Percentiles rank a stretch among this genome's conserved stretches.
Conservation (phyloP, 2,888 invertebrate genomes). For the Notodonta dromedarius region DNA sequence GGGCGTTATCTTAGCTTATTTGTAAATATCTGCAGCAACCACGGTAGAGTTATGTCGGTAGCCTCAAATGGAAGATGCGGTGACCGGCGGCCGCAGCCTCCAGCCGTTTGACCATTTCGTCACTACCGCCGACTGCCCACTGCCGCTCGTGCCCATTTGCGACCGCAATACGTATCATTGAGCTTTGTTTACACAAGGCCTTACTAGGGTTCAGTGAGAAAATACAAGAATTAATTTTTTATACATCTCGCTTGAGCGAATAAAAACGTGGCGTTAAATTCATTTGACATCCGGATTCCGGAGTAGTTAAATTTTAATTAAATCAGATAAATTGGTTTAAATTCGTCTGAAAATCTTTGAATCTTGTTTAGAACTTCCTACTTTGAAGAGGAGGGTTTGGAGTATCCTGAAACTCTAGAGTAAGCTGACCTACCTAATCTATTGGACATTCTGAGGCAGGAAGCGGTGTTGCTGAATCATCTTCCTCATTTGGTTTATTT, state of each 20-base stretch:
- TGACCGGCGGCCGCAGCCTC: background rate
- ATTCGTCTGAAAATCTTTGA: background rate
- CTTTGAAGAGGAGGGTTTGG: no score
- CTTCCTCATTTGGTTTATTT: no score
- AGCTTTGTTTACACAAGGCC: background rate
- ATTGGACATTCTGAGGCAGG: no score
- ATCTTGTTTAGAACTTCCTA: no score
- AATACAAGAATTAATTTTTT: background rate
- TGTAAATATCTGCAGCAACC: background rate
- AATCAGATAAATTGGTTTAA: background rate
- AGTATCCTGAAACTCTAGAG: no score
- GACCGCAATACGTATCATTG: background rate
- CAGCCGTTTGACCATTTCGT: background rate
- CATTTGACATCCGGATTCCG: slow-evolving; percentile 1
- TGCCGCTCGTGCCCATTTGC: background rate
- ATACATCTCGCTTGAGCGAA: background rate
- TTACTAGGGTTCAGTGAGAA: background rate
- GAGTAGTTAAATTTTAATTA: background rate
- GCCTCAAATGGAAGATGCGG: background rate
- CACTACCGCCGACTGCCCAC: background rate
- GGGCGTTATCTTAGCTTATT: background rate
- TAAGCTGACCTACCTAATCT: no score
- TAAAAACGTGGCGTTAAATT: slow-evolving; percentile 3
- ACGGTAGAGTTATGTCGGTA: background rate
- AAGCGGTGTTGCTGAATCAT: no score